Conservation (phyloP, 1,140 invertebrate species). For the Branchinecta lindahli region DNA sequence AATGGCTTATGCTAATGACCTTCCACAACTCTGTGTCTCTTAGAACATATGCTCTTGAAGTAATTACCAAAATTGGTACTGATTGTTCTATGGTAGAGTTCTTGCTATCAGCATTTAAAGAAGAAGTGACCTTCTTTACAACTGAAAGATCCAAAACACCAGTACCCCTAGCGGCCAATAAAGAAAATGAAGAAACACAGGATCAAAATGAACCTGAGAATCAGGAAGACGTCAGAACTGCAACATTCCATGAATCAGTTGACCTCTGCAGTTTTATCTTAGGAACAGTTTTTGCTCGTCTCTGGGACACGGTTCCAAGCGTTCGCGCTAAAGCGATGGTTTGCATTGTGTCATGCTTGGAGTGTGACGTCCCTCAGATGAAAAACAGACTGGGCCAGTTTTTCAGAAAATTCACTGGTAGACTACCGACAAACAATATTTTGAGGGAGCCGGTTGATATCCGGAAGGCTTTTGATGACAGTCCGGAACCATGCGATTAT, state of each 20-base stretch:
- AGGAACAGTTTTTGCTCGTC: not conserved
- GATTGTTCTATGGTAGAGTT: not conserved
- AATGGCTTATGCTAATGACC: constrained; percentile 2
- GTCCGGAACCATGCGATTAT: not conserved
- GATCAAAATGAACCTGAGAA: too few relatives aligned
- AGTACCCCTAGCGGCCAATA: not conserved
- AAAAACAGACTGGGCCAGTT: not conserved
- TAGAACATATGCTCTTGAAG: not conserved
- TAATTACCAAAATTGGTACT: not conserved
- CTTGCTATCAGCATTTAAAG: not conserved
- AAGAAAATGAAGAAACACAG: not conserved
- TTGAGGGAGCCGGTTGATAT: not conserved
- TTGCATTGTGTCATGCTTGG: not conserved
- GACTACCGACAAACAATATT: not conserved
- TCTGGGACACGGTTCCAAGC: not conserved
- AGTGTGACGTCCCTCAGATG: not conserved
- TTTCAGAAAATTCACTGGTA: not conserved
- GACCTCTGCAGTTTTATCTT: not conserved
- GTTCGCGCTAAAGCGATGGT: not conserved
- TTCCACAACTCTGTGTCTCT: not conserved
- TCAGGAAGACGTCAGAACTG: not conserved
- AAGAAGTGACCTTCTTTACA: not conserved
- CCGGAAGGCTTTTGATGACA: not conserved
- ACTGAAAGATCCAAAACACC: not conserved
- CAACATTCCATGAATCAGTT: not conserved